Percentiles rank a stretch among this genome's conserved stretches.
phyloP scores from a whole-genome alignment of 35 echinoderm and acorn worm species.

The Stichopus chloronotus region DNA sequence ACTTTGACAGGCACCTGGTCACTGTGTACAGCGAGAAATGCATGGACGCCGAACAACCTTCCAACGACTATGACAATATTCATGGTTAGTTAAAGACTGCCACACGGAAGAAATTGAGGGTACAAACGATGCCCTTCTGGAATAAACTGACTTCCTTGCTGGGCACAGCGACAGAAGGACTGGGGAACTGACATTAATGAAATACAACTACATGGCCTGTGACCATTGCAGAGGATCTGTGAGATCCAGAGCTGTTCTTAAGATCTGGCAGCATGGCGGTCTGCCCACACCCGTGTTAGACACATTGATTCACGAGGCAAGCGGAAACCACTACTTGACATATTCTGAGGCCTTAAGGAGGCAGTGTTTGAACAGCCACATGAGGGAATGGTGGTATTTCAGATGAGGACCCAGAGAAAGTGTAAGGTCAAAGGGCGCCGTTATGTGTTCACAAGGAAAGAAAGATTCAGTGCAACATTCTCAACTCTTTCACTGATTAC shows the following conservation, averaged over 20 bases:
- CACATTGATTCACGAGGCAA: too few species aligned
- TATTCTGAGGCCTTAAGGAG: background rate
- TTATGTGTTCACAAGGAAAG: background rate
- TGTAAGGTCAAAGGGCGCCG: background rate
- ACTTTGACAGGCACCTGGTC: background rate
- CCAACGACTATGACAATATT: background rate
- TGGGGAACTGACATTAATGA: background rate
- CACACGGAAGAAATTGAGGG: background rate
- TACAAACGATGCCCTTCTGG: background rate
- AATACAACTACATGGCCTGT: background rate
- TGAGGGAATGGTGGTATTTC: background rate
- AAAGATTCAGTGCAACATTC: background rate
- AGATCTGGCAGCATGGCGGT: background rate
- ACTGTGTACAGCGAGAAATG: background rate
- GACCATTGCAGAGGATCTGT: background rate
- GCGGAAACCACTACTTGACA: background rate
- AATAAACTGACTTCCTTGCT: background rate
- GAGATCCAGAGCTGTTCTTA: background rate
- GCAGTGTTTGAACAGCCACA: background rate
- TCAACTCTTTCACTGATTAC: too few species aligned
- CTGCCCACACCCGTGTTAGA: background rate
- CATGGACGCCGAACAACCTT: background rate
- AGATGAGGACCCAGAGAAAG: background rate
- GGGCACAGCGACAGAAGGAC: background rate
- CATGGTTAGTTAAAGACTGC: background rate